Evolutionary conservation across 2,797 vertebrate genomes (phyloP).

Genomic region (Sciaenops ocellatus): DNA sequence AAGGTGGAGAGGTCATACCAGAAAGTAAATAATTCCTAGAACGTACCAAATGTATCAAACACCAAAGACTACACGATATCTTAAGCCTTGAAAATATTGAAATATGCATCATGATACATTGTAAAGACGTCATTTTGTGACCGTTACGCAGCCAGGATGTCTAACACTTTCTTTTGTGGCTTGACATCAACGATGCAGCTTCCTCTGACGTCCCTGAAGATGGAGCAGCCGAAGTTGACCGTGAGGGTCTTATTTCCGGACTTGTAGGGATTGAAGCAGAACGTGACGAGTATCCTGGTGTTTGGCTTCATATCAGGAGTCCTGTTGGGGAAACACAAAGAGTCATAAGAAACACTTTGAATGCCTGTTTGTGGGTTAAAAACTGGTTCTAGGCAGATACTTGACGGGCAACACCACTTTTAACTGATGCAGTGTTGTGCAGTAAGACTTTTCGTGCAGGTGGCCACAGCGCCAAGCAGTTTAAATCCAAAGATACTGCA

Average conservation of each 20-base stretch:
- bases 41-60: too few relatives aligned
- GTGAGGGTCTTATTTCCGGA: constrained; percentile 77
- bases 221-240: constrained; percentile 77
- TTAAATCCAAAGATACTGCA: too few relatives aligned
- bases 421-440: background rate
- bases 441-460: background rate
- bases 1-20: background rate
- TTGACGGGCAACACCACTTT: background rate
- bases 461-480: too few relatives aligned
- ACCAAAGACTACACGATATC: background rate
- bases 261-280: constrained; percentile 62
- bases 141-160: too few relatives aligned
- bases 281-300: accelerated
- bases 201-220: constrained; percentile 82
- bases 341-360: background rate
- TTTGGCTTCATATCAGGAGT: constrained; percentile 34
- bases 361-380: too few relatives aligned
- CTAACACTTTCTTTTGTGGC: background rate
- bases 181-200: constrained; percentile 33
- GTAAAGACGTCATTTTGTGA: too few relatives aligned
- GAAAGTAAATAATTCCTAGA: background rate
- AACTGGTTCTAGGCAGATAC: background rate
- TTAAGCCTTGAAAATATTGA: background rate
- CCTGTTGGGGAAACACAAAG: constrained; percentile 34
- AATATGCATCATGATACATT: background rate